Base-by-base conservation (phyloP, 2,797 vertebrate species). In the Rhinella marina region DNA sequence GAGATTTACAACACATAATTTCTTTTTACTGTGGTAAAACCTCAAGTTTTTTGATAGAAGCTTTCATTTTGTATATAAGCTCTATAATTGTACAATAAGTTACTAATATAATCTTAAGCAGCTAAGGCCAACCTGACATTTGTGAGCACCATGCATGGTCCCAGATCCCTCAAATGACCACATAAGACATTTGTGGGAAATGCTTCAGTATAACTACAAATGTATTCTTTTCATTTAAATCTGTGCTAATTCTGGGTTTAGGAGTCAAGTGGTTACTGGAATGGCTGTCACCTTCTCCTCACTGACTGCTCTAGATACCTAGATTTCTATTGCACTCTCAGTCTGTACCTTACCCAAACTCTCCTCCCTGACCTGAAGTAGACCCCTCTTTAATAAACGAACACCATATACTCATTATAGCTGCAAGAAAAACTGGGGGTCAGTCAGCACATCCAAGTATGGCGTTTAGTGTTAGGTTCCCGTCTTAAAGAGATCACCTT, bases 1-100 rank as follows among this genome's bases (percentile, higher is more conserved):
- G 84, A 82, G 16, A 82, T 86, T 56, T 86, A 48, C 29, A 21
- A 76, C 29, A 70, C 64, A 57, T 1, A 81, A 32, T 78, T 23
- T 2, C 62, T 79, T 79, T 80, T 72, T 85, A 62, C 23, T 48
- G n/a, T 52, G 25, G n/a, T 23, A 77, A 77, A 50, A 52, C 75
- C 3, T 19, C 59, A 81, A 27, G 32, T 41, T 81, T 79, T n/a
- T 81, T 64, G 16, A 23, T 48, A 62, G 32, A 50, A 81, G 23
- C 32, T 64, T 59, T 41, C 21, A 48, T 76, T 76, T 50, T 76
- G 75, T 54, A 77, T 77, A 77, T 77, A 23, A 25, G 75, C 23
- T 77, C 13, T 54, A 2, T 77, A 77, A 25, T 7, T 52, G 41
- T 50, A 50, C 21, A 75, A 50, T 54, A 54, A 16, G 3, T 54